Percentiles rank a stretch among this genome's conserved stretches.
phyloP scores from a whole-genome alignment of 2,113 vertebrate genomes.

The Bos indicus region DNA sequence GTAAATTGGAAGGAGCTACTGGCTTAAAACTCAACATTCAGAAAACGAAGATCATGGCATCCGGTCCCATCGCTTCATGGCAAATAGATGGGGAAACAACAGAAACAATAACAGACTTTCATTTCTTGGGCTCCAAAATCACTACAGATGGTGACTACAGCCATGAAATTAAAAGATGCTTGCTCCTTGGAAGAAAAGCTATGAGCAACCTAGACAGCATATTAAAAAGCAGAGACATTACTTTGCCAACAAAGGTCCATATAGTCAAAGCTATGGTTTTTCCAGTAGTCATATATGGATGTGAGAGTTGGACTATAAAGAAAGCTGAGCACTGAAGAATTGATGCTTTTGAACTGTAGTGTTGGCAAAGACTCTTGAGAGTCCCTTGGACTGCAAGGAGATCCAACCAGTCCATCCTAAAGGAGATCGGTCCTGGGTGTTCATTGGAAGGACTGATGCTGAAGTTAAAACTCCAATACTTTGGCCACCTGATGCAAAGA shows the following conservation, averaged over 20 bases:
- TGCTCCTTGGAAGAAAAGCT: background rate
- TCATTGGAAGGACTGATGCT: background rate
- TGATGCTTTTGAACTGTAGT: background rate
- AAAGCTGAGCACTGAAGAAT: rapidly evolving
- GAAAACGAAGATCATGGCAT: background rate
- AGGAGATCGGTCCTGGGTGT: background rate
- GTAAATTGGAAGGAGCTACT: background rate
- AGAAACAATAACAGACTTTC: background rate
- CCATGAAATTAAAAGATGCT: background rate
- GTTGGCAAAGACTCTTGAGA: background rate
- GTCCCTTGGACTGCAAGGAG: background rate
- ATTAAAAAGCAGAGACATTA: background rate
- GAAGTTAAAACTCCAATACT: background rate
- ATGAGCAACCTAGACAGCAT: background rate
- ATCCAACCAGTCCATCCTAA: background rate
- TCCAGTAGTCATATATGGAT: background rate
- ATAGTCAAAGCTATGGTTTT: background rate
- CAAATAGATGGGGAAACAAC: background rate
- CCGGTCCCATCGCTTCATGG: background rate
- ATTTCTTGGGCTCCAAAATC: background rate
- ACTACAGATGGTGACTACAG: background rate
- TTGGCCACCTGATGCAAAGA: background rate
- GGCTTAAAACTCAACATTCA: background rate
- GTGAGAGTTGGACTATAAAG: background rate
- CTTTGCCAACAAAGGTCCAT: background rate